Evolutionary conservation across 2,113 vertebrate species (phyloP).

Genomic region (Menidia beryllina): DNA sequence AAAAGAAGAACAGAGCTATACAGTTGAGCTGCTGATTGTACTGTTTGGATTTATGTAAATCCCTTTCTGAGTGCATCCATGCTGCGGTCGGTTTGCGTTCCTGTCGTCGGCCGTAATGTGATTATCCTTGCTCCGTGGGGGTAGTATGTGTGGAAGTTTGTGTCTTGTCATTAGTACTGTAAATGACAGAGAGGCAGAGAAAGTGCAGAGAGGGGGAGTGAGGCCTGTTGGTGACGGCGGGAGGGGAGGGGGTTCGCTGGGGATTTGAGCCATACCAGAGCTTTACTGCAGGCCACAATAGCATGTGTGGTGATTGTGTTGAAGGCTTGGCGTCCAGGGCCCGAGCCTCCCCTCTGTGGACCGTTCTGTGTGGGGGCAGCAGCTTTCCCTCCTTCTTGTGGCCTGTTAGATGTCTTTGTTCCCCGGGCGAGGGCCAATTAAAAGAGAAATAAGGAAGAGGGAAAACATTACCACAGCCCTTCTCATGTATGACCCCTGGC

Average conservation of each 20-base stretch:
- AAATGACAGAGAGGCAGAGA: slow-evolving; percentile 72
- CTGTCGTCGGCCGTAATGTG: slow-evolving; percentile 59
- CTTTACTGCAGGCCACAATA: slow-evolving; percentile 76
- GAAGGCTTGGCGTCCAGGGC: slow-evolving; percentile 72
- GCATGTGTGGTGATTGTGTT: slow-evolving; percentile 79
- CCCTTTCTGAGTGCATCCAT: slow-evolving; percentile 47
- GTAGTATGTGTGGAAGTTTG: slow-evolving; percentile 68
- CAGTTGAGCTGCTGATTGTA: slow-evolving; percentile 58
- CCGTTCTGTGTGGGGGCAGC: slow-evolving; percentile 67
- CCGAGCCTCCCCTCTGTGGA: slow-evolving; percentile 57
- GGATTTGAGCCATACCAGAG: slow-evolving; percentile 67
- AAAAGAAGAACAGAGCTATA: slow-evolving; percentile 60
- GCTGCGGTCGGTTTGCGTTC: slow-evolving; percentile 47
- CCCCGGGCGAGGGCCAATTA: slow-evolving; percentile 65
- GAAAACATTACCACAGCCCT: slow-evolving; percentile 61
- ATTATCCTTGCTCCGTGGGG: slow-evolving; percentile 61
- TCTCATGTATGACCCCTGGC: slow-evolving; percentile 70
- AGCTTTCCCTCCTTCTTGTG: slow-evolving; percentile 76
- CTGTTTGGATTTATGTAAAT: slow-evolving; percentile 68
- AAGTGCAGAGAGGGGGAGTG: slow-evolving; percentile 18
- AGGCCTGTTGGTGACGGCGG: slow-evolving; percentile 29
- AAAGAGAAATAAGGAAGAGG: slow-evolving; percentile 52
- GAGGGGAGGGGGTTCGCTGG: slow-evolving; percentile 37
- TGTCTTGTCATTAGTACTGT: slow-evolving; percentile 75
- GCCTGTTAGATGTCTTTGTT: slow-evolving; percentile 73